phyloP scores from a whole-genome alignment of 2,888 invertebrate genomes.

The Ischnus inquisitorius region DNA sequence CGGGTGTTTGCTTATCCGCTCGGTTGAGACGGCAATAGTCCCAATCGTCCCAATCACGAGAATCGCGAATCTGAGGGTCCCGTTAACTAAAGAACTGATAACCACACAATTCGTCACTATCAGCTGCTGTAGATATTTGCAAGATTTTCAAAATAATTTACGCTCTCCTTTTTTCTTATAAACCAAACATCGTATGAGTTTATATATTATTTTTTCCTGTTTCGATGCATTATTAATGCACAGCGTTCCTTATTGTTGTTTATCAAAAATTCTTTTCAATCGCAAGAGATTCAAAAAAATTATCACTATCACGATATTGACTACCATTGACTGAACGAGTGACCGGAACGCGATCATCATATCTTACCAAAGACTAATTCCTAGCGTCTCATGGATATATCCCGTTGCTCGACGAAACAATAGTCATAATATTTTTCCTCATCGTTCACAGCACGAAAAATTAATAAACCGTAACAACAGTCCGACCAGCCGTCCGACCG shows the following conservation, averaged over 20 bases:
- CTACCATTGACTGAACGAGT: background rate
- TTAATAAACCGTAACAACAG: slow-evolving; percentile 59
- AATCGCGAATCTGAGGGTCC: slow-evolving; percentile 39
- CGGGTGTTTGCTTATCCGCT: background rate
- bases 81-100: slow-evolving; percentile 54
- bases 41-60: slow-evolving; percentile 42
- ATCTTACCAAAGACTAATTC: slow-evolving; percentile 7
- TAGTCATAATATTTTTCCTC: slow-evolving; percentile 31
- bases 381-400: slow-evolving; percentile 36
- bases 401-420: slow-evolving; percentile 33
- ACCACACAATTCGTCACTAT: slow-evolving; percentile 71
- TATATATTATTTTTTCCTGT: slow-evolving; percentile 34
- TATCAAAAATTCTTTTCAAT: slow-evolving; percentile 34
- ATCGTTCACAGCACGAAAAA: slow-evolving; percentile 44
- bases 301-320: background rate
- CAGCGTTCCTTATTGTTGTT: too few relatives aligned
- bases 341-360: slow-evolving; percentile 7
- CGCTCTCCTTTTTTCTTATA: too few relatives aligned
- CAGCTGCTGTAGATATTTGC: background rate
- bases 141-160: too few relatives aligned
- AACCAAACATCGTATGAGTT: too few relatives aligned
- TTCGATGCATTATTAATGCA: too few relatives aligned
- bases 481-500: slow-evolving; percentile 23
- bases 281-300: too few relatives aligned
- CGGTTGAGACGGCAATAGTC: slow-evolving; percentile 1